Evolutionary conservation across 2,113 vertebrate genomes (phyloP).

Genomic region (Synodontis membranacea): DNA sequence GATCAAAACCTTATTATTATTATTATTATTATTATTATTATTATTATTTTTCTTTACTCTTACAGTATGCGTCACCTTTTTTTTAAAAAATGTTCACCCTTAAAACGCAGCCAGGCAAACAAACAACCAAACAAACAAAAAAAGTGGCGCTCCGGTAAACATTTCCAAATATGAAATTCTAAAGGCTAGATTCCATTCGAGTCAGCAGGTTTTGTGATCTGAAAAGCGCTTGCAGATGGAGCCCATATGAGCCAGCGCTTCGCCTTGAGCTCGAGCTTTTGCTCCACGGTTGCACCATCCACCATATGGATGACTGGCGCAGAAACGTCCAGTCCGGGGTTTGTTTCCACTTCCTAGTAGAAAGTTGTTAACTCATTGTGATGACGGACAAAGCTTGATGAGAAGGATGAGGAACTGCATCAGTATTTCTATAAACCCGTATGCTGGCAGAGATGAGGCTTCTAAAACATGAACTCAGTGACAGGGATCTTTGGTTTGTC

Average conservation of each 20-base stretch:
- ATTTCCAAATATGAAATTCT: constrained; percentile 33
- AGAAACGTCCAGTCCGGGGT: constrained; percentile 42
- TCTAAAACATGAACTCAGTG: background rate
- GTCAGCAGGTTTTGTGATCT: constrained; percentile 49
- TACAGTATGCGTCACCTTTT: background rate
- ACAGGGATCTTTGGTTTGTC: background rate
- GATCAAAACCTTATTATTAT: too few relatives aligned
- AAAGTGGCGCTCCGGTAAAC: background rate
- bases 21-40: too few relatives aligned
- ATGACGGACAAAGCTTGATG: constrained; percentile 8
- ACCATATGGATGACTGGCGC: constrained; percentile 52
- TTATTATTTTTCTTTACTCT: background rate
- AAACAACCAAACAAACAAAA: constrained; percentile 4
- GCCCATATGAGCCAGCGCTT: constrained; percentile 41
- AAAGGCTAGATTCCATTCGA: constrained; percentile 24
- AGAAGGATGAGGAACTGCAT: background rate
- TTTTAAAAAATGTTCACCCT: background rate
- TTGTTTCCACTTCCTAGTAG: constrained; percentile 63
- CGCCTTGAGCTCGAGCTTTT: constrained; percentile 42
- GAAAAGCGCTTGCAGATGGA: constrained; percentile 65
- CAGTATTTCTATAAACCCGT: background rate
- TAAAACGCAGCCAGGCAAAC: background rate
- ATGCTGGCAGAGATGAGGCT: background rate
- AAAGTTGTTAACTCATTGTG: constrained; percentile 44
- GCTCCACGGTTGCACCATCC: constrained; percentile 51